phyloP scores from a whole-genome alignment of 2,888 invertebrate genomes.

The Dryobotodes eremita region DNA sequence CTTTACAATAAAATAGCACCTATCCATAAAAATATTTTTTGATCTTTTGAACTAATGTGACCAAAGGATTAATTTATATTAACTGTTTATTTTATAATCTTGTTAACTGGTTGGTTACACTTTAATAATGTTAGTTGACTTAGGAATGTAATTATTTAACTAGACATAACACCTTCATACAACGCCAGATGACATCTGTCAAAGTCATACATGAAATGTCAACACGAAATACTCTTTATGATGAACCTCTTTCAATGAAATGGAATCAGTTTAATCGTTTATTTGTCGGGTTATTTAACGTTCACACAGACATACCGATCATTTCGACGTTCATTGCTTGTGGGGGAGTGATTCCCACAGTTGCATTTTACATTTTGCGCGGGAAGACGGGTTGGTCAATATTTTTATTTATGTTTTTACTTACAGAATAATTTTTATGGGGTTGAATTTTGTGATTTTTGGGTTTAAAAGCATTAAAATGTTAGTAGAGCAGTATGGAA shows the following conservation, averaged over 20 bases:
- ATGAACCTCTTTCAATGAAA: conserved; percentile 41
- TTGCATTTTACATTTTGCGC: conserved; percentile 45
- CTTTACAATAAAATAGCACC: too few relatives aligned
- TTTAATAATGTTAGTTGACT: too few relatives aligned
- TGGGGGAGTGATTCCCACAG: conserved; percentile 24
- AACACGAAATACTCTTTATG: conserved; percentile 22
- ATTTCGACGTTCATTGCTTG: conserved; percentile 33
- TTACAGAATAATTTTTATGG: not conserved
- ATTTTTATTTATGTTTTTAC: conserved; percentile 21
- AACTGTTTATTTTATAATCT: too few relatives aligned
- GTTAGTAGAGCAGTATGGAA: too few relatives aligned
- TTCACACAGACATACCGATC: conserved; percentile 45
- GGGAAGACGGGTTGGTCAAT: conserved; percentile 20
- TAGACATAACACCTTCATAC: not conserved
- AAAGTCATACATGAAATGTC: conserved; percentile 18
- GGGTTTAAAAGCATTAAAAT: not conserved
- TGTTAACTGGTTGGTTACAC: too few relatives aligned
- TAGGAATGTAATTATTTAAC: not conserved
- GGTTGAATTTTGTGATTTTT: not conserved
- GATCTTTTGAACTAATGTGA: too few relatives aligned
- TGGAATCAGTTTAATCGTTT: conserved; percentile 47
- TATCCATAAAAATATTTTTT: too few relatives aligned
- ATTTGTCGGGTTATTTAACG: conserved; percentile 56
- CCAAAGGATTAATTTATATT: too few relatives aligned
- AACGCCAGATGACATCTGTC: conserved; percentile 1